Evolutionary conservation across 2,113 vertebrate genomes (phyloP).

Genomic region (Nyctibius bracteatus): DNA sequence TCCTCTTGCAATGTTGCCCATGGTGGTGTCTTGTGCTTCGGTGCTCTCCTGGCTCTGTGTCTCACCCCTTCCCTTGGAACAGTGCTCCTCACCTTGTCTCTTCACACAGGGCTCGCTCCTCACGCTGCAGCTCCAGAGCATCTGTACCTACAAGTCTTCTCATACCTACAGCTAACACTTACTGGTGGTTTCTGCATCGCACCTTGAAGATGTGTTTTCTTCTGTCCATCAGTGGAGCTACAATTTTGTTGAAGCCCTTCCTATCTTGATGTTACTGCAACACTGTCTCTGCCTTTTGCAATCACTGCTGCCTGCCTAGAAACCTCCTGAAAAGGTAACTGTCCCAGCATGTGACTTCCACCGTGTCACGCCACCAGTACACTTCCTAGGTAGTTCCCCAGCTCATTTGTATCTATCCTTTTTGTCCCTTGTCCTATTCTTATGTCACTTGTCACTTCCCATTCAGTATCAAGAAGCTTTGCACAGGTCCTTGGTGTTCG

Average conservation of each 20-base stretch:
- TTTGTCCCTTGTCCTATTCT: not conserved
- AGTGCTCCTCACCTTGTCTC: not conserved
- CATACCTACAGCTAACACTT: not conserved
- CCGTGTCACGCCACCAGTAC: not conserved
- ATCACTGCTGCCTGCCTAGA: not conserved
- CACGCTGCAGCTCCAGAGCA: not conserved
- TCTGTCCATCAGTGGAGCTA: not conserved
- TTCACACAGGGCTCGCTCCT: not conserved
- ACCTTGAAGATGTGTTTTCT: not conserved
- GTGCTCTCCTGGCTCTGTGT: not conserved
- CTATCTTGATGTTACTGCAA: not conserved
- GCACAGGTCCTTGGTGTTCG: not conserved
- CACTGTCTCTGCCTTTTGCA: fast-evolving
- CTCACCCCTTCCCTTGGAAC: not conserved
- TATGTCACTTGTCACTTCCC: not conserved
- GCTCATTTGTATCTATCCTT: not conserved
- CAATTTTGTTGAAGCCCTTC: not conserved
- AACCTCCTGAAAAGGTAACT: not conserved
- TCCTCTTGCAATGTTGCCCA: not conserved
- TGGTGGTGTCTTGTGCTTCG: not conserved
- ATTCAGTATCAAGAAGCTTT: not conserved
- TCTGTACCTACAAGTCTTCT: not conserved
- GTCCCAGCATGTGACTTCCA: not conserved
- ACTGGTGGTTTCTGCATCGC: not conserved
- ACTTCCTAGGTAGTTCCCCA: not conserved